Base-by-base conservation (phyloP, 2,113 vertebrate species). In the Globicephala melas region DNA sequence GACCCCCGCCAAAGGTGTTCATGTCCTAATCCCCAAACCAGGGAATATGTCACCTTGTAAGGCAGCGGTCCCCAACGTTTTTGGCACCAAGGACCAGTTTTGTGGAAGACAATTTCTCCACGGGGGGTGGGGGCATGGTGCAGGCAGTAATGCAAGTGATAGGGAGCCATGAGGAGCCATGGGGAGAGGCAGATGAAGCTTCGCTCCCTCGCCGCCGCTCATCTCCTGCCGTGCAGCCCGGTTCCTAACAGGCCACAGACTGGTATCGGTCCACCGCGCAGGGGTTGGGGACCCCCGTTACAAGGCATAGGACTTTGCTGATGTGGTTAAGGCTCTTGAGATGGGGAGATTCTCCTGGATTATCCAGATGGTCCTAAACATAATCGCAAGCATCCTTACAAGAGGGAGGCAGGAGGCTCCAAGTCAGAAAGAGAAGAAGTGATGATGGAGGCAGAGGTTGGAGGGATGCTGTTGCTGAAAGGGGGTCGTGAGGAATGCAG, bases 151-250 rank as follows among this genome's bases (percentile, higher is more conserved):
- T 53, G 15, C 53, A 18, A 53, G 53, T 18, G 53, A 53, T 53
- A 17, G 53, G 53, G 53, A 53, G 15, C 53, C 14, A 53, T 53
- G 53, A 17, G 15, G 53, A 17, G 53, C 15, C 0, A 17, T 17
- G 15, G 53, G 53, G 53, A 17, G 53, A 0, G 53, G 53, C 53
- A 53, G 15, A 6, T 53, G 53, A 53, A 53, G 53, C 53, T 53
- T 53, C 0, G 53, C 53, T 53, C 53, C 0, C 53, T 53, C 15
- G 5, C 15, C 5, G 5, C 50, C 1, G 5, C 50, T 53, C 50
- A 53, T 53, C 15, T 17, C 50, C 50, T 53, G 50, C 53, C 53
- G 15, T 17, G 53, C 53, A 53, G 53, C 15, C 15, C 5, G 5
- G 53, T 17, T 53, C 53, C 53, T 53, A 53, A 53, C 53, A 53